Conservation (phyloP, 2,797 vertebrate genomes). For the Gambelia wislizenii region DNA sequence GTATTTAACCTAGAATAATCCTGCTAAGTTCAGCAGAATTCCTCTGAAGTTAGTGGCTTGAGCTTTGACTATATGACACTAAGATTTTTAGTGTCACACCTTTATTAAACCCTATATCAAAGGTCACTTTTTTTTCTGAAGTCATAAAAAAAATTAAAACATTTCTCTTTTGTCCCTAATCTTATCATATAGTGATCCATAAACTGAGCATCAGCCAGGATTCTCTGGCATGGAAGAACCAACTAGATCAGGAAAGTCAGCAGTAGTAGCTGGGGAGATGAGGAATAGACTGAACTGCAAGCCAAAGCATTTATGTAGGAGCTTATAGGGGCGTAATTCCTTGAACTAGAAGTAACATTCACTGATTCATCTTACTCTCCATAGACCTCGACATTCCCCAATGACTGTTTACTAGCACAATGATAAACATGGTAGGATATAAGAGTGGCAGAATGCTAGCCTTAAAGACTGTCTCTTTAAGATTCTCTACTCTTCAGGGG, state of each 20-base stretch:
- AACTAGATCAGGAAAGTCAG: neutral
- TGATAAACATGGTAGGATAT: neutral
- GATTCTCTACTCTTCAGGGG: neutral
- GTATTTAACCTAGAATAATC: conserved; percentile 8
- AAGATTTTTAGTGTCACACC: neutral
- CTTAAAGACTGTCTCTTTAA: neutral
- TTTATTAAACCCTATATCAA: neutral
- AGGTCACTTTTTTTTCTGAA: too few species aligned
- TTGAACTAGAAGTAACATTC: too few species aligned
- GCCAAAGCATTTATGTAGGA: neutral
- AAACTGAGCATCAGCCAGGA: neutral
- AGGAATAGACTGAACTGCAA: too few species aligned
- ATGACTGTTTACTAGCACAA: neutral
- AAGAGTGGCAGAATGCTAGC: too few species aligned
- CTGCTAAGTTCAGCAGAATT: neutral
- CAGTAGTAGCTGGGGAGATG: neutral
- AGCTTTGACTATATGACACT: neutral
- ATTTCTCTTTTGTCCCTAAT: neutral
- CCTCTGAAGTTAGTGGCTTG: neutral
- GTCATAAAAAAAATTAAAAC: too few species aligned
- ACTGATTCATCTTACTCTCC: too few species aligned
- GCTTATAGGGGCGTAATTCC: neutral
- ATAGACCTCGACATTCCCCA: neutral
- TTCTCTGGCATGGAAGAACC: neutral
- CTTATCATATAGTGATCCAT: neutral